Conservation (phyloP, 2,797 vertebrate genomes). For the Sebastes taczanowskii region DNA sequence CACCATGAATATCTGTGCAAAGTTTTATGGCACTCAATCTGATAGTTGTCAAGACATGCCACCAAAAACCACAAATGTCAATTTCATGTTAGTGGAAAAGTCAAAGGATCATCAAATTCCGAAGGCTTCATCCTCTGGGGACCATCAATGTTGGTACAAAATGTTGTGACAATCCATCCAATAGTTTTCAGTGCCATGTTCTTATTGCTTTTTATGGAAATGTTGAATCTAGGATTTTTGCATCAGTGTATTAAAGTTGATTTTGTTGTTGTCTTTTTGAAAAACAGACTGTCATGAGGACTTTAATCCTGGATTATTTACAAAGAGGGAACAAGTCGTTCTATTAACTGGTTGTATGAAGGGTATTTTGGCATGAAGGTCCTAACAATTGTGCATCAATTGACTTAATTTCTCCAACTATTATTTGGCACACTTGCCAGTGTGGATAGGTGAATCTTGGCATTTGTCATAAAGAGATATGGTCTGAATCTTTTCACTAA, state of each 20-base stretch:
- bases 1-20: too few relatives aligned
- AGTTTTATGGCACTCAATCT: too few relatives aligned
- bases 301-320: neutral
- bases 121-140: neutral
- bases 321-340: fast-evolving
- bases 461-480: too few relatives aligned
- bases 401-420: neutral
- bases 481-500: neutral
- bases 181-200: neutral
- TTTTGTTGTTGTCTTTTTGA: neutral
- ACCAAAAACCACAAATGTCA: too few relatives aligned
- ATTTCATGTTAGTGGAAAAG: too few relatives aligned
- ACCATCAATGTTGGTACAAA: neutral
- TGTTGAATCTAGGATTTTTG: too few relatives aligned
- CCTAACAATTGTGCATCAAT: neutral
- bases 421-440: neutral
- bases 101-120: neutral
- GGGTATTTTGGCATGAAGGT: neutral
- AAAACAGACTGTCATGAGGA: neutral
- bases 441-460: neutral
- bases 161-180: neutral
- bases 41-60: too few relatives aligned
- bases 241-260: too few relatives aligned
- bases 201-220: too few relatives aligned
- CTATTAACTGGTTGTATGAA: fast-evolving